A percentile compares a stretch with the other conserved stretches of the same genome.
Evolutionary conservation across 2,797 vertebrate species (phyloP).

Genomic region (Babyrousa celebensis): DNA sequence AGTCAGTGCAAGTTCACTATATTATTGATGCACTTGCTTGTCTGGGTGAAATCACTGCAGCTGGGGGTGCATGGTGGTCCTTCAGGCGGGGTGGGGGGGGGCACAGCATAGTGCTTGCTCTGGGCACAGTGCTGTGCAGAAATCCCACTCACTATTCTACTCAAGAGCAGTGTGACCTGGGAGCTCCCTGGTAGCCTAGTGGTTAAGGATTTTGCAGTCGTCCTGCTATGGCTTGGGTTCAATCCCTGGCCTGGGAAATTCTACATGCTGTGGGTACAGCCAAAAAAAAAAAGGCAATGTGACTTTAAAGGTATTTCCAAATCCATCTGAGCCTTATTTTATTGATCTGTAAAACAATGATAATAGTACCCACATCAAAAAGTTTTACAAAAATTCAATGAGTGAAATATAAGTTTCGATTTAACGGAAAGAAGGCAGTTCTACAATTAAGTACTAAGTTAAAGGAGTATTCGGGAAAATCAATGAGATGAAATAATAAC

Average conservation of each 20-base stretch:
- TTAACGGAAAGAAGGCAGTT: constrained; percentile 3
- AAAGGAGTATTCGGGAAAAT: neutral
- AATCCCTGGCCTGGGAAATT: too few species aligned
- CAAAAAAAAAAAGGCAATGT: neutral
- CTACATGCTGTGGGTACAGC: too few species aligned
- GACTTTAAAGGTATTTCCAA: neutral
- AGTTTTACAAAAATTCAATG: constrained; percentile 45
- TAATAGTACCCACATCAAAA: neutral
- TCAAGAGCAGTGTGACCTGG: neutral
- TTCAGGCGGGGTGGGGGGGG: neutral
- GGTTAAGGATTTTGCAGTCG: too few species aligned
- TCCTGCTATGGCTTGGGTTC: too few species aligned
- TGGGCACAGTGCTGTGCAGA: neutral
- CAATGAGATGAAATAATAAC: constrained; percentile 42
- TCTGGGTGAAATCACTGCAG: neutral
- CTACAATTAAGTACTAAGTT: constrained; percentile 36
- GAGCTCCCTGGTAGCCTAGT: too few species aligned
- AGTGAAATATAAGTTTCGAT: constrained; percentile 32
- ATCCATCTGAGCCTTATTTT: neutral
- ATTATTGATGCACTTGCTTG: neutral
- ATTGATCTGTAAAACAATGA: constrained; percentile 33
- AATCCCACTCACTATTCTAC: neutral
- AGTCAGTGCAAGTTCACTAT: neutral
- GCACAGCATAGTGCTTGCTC: too few species aligned
- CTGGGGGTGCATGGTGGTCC: fast-evolving